Evolutionary conservation across 1,140 invertebrate genomes (phyloP), one percentile per base, ranked within the genome.

Genomic region (Diplogasteroides magnus): DNA sequence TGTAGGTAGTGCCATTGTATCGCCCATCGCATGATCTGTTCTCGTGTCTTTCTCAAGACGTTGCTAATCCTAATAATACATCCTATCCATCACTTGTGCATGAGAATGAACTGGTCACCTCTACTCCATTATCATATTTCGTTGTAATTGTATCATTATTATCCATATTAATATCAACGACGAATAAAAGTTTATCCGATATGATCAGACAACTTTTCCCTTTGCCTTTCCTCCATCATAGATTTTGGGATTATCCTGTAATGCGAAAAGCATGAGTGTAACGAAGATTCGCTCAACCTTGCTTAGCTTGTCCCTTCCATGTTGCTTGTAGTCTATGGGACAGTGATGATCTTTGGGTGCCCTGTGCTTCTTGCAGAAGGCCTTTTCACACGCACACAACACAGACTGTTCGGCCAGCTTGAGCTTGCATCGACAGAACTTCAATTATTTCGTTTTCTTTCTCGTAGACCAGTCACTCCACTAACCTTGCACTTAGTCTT

Each of bases 1-100:
- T n/a, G n/a, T n/a, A n/a, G n/a, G n/a, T n/a, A n/a, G n/a, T n/a
- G n/a, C n/a, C n/a, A n/a, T n/a, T n/a, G n/a, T n/a, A n/a, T n/a
- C 29, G 26, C 31, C n/a, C 31, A 31, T 29, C 32, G 23, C 32
- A 0, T 64, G 23, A 58, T 69, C 15, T 31, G 3, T 31, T 31
- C 3, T 6, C 32, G 61, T 63, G 61, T 31, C 61, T 63, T 63
- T 28, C 61, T 28, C 61, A 63, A n/a, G 28, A 63, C 61, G 61
- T n/a, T n/a, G n/a, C n/a, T n/a, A n/a, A n/a, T n/a, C n/a, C n/a
- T n/a, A n/a, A n/a, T n/a, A n/a, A n/a, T n/a, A n/a, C n/a, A n/a
- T n/a, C n/a, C n/a, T n/a, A n/a, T n/a, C n/a, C n/a, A n/a, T n/a
- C n/a, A n/a, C n/a, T n/a, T n/a, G n/a, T n/a, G n/a, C n/a, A n/a